Base-by-base conservation (phyloP, 2,797 vertebrate genomes). In the Fringilla coelebs region DNA sequence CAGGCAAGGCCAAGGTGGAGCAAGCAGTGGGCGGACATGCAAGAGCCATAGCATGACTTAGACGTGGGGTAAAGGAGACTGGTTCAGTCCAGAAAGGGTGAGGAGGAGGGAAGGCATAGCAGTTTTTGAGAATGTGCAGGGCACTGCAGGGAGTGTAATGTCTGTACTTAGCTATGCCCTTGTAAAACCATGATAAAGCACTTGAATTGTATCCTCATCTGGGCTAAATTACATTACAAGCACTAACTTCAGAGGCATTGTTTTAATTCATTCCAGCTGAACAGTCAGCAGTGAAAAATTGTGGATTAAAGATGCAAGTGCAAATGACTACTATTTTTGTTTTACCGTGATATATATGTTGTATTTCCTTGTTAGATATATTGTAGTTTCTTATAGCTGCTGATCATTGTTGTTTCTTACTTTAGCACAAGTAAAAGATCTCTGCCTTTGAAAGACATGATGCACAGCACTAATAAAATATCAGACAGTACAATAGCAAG, bases 341-440 rank as follows among this genome's bases (percentile, higher is more conserved):
- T 87, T 84, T 72, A 52, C 51, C 48, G 6, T 57, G 28, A 22
- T 60, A 32, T n/a, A 9, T 61, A 29, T 85, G 16, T 85, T 74
- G 2, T 68, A 36, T 67, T 55, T 91, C n/a, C 31, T 62, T 93
- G 57, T 48, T 82, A 87, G 83, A 61, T 71, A 51, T 7, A 20
- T 65, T 85, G 43, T 58, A 67, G 52, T 76, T 94, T 90, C 60
- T 93, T 75, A 25, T 8, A 93, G 75, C 36, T 82, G 67, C 78
- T 83, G 29, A 57, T 94, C 36, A 15, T 26, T 49, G 32, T 41
- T 89, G 78, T 34, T 15, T 88, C 88, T 92, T 86, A 78, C 81
- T 95, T 87, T 57, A 86, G n/a, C 55, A 54, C 62, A 91, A 86
- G 41, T 67, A 72, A 88, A 95, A 91, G n/a, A 55, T 52, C 57